A percentile compares a stretch with the other conserved stretches of the same genome.
phyloP scores from a whole-genome alignment of 2,888 invertebrate species.

The Serripes groenlandicus region DNA sequence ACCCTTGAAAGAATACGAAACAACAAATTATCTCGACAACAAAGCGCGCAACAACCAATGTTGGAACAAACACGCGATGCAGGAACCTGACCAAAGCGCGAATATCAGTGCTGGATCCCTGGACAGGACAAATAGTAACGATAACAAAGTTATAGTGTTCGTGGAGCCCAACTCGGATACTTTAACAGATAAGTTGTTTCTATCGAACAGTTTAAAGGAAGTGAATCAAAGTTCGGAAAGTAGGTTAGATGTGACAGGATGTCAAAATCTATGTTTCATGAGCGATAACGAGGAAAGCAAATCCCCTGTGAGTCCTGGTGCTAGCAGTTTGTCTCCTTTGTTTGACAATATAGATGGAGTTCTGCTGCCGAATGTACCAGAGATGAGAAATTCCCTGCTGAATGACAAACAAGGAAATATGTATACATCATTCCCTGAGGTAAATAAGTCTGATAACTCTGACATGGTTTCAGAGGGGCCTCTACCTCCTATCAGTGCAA shows the following conservation, averaged over 20 bases:
- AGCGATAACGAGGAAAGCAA: neutral
- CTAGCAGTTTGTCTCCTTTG: conserved; percentile 41
- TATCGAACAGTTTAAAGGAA: neutral
- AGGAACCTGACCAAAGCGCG: neutral
- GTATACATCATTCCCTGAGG: neutral
- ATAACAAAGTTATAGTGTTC: neutral
- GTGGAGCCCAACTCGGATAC: conserved; percentile 1
- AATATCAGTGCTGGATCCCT: neutral
- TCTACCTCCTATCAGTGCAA: conserved; percentile 2
- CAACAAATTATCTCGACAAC: conserved; percentile 65
- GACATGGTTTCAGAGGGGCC: neutral
- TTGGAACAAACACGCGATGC: conserved; percentile 26
- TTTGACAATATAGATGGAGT: conserved; percentile 40
- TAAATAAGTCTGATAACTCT: neutral
- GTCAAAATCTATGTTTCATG: conserved; percentile 32
- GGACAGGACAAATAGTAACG: neutral
- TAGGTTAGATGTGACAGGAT: neutral
- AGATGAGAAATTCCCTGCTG: neutral
- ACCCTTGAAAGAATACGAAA: conserved; percentile 48
- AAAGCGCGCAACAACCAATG: conserved; percentile 57
- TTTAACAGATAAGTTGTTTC: neutral
- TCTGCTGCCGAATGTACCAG: conserved; percentile 32
- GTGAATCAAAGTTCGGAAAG: neutral
- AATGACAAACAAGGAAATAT: conserved; percentile 4
- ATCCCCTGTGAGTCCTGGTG: conserved; percentile 29